Conservation (phyloP, 2,888 invertebrate species). For the Deladenus siricidicola region DNA sequence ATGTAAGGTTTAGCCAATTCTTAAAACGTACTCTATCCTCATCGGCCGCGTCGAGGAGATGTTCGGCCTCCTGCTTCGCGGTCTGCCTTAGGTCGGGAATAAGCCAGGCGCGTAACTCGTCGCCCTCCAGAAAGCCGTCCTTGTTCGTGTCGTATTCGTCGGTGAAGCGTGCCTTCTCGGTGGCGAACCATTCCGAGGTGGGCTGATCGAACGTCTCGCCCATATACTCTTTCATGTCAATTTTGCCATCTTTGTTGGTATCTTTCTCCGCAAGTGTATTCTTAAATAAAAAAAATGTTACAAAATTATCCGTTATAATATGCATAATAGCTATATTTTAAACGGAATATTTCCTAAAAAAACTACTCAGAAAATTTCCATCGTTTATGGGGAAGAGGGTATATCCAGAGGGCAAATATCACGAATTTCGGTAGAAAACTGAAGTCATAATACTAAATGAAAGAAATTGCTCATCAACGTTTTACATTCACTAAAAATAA, state of each 20-base stretch:
- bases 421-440: no score
- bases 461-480: no score
- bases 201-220: slow-evolving; percentile 58
- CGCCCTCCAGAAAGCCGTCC: slow-evolving; percentile 70
- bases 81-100: slow-evolving; percentile 39
- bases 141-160: slow-evolving; percentile 73
- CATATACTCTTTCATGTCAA: slow-evolving; percentile 77
- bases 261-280: slow-evolving; percentile 75
- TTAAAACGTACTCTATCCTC: slow-evolving; percentile 62
- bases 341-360: no score
- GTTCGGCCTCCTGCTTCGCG: slow-evolving; percentile 55
- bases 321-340: no score
- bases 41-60: slow-evolving; percentile 62
- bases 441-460: no score
- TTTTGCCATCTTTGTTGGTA: slow-evolving; percentile 70
- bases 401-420: no score
- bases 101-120: slow-evolving; percentile 75
- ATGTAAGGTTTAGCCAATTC: not conserved
- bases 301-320: not conserved
- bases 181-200: slow-evolving; percentile 25
- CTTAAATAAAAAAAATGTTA: slow-evolving; percentile 17
- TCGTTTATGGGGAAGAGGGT: no score
- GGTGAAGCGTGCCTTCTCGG: slow-evolving; percentile 64
- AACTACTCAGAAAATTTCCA: no score
- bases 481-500: no score